Evolutionary conservation across 2,888 invertebrate genomes (phyloP).

Genomic region (Scaptomyza parva): DNA sequence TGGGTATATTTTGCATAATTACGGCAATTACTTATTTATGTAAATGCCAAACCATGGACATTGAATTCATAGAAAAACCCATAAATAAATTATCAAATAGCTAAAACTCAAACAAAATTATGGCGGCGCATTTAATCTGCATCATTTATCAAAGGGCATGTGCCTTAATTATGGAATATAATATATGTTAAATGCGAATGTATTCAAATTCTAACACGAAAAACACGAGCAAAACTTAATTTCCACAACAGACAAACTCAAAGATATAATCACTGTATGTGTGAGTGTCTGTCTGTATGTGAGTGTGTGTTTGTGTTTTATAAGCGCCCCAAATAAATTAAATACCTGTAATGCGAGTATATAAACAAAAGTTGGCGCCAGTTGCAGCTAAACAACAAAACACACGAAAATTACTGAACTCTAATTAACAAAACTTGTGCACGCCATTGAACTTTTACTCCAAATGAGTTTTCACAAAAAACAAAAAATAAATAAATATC

Average conservation of each 20-base stretch:
- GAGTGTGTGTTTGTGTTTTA: conserved; percentile 7
- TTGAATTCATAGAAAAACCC: conserved; percentile 40
- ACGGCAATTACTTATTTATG: conserved; percentile 13
- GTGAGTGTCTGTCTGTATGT: conserved; percentile 34
- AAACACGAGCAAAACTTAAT: conserved; percentile 38
- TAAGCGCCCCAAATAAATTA: conserved; percentile 39
- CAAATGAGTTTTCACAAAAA: conserved; percentile 26
- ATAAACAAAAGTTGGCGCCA: conserved; percentile 49
- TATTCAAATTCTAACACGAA: conserved; percentile 16
- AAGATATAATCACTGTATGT: conserved; percentile 47
- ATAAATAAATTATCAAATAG: conserved; percentile 41
- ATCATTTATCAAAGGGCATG: conserved; percentile 68
- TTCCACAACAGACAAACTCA: conserved; percentile 32
- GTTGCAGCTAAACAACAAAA: conserved; percentile 9
- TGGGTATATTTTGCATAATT: conserved; percentile 12
- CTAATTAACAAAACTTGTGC: conserved; percentile 51
- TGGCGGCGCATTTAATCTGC: conserved; percentile 58
- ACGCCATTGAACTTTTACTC: conserved; percentile 32
- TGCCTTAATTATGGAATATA: conserved; percentile 56
- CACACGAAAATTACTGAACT: conserved; percentile 31
- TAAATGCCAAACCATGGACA: conserved; percentile 2
- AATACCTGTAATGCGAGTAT: conserved; percentile 44
- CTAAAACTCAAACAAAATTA: conserved; percentile 43
- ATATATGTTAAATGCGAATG: conserved; percentile 42
- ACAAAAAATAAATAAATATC: too few species aligned